Evolutionary conservation across 1,140 invertebrate species (phyloP).

Genomic region (Brachionus sp.): DNA sequence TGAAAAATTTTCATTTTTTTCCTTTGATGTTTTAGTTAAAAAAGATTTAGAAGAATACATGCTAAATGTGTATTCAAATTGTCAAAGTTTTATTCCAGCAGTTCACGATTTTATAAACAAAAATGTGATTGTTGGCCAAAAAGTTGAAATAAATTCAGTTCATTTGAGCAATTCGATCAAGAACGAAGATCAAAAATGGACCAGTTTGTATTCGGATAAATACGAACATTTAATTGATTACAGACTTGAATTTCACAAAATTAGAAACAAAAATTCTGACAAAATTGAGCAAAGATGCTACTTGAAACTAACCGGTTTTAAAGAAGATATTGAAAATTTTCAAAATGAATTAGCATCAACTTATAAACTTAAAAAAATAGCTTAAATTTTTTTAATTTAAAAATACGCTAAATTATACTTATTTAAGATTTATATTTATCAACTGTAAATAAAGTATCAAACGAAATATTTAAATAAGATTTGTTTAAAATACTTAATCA

Average conservation of each 20-base stretch:
- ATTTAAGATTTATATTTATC: neutral
- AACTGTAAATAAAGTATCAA: neutral
- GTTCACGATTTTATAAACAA: constrained; percentile 25
- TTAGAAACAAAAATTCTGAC: neutral
- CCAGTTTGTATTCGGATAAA: neutral
- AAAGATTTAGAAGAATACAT: neutral
- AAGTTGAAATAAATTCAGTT: neutral
- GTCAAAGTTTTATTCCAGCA: neutral
- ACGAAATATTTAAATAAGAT: neutral
- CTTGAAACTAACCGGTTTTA: constrained; percentile 23
- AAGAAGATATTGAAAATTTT: neutral
- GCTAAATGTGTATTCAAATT: constrained; percentile 9
- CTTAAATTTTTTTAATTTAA: neutral
- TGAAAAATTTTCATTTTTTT: constrained; percentile 25
- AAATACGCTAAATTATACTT: neutral
- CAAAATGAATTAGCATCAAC: neutral
- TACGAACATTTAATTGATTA: neutral
- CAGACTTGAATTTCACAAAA: constrained; percentile 21
- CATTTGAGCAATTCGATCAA: neutral
- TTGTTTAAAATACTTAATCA: too few relatives aligned
- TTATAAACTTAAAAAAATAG: constrained; percentile 9
- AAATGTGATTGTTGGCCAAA: neutral
- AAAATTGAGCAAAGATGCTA: constrained; percentile 2
- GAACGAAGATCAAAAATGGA: constrained; percentile 6
- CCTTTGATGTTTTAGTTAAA: neutral